These are phyloP conservation scores for Idaea dimidiata DNA, from an alignment of 2,888 invertebrate genomes.

Conservation along the genomic window DNA sequence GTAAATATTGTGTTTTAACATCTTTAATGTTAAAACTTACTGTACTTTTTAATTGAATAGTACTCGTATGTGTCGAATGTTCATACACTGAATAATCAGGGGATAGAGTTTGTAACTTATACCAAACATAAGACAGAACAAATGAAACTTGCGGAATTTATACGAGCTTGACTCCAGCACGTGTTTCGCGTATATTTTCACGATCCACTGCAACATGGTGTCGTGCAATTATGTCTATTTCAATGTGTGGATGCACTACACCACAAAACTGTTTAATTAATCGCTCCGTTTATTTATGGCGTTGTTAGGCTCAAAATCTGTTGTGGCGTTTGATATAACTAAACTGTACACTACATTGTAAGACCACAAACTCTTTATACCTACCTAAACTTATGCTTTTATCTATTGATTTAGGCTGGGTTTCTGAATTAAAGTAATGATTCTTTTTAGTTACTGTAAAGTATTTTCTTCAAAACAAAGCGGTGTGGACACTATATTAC, in stretches of 20 bases:
- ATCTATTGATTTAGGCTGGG: not conserved
- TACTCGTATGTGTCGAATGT: not conserved
- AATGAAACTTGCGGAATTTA: constrained; percentile 70
- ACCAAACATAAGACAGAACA: constrained; percentile 36
- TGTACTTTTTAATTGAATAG: too few species aligned
- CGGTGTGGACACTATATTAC: too few species aligned
- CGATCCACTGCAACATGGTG: constrained; percentile 39
- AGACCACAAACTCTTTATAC: not conserved
- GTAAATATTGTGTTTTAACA: too few species aligned
- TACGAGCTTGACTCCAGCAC: constrained; percentile 57
- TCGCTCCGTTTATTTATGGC: constrained; percentile 9
- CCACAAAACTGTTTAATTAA: constrained; percentile 12
- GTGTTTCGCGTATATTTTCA: constrained; percentile 60
- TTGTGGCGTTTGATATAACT: not conserved
- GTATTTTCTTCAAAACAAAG: too few species aligned
- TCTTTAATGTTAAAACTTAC: too few species aligned
- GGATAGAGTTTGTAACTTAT: constrained; percentile 25
- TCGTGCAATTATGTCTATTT: constrained; percentile 28
- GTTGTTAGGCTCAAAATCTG: not conserved
- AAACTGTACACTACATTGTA: not conserved
- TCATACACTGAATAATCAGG: not conserved
- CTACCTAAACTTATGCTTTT: too few species aligned
- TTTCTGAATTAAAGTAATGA: too few species aligned
- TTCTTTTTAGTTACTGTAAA: too few species aligned
- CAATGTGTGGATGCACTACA: constrained; percentile 20